Base-by-base conservation (phyloP, 2,113 vertebrate species). In the Vidua macroura region DNA sequence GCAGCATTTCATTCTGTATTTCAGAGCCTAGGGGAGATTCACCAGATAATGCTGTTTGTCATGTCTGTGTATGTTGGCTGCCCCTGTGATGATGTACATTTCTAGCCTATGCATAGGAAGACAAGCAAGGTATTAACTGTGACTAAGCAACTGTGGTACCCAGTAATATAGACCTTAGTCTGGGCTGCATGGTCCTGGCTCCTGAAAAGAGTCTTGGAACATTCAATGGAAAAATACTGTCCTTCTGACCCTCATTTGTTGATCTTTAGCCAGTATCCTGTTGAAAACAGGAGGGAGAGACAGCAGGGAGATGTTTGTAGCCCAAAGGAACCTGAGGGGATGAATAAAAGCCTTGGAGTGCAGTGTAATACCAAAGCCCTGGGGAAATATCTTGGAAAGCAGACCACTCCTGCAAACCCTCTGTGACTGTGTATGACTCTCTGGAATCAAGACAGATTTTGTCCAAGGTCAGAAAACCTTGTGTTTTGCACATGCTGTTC, bases 401-500 rank as follows among this genome's bases (percentile, higher is more conserved):
- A 73, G 37, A 76, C 6, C 13, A 31, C 41, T 93, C 49, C 49
- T 69, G 60, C 35, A 93, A 84, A 76, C 30, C 53, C 7, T 64
- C 41, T 88, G 70, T 67, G 83, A 52, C 35, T 30, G 25, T 31
- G 33, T 51, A 31, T 64, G 56, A 60, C 28, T 67, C 60, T 72
- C 48, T 0, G 1, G 27, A 51, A 55, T 31, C 30, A 59, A 68
- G 37, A 51, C 7, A 79, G 41, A 44, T 46, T 76, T 89, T 85
- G 70, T 87, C 70, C n/a, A 58, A 48, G 53, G n/a, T 82, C 79
- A 70, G 55, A 88, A 66, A 86, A 78, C 48, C 39, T 76, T 58
- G 53, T 49, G 56, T 76, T 94, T 95, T 74, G 68, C 72, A 90
- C 73, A 70, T 4, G 41, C 21, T 92, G 48, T 92, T 95, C 86